A percentile compares a stretch with the other conserved stretches of the same genome.
Conservation (phyloP, 2,113 vertebrate species). For the Percina caprodes region DNA sequence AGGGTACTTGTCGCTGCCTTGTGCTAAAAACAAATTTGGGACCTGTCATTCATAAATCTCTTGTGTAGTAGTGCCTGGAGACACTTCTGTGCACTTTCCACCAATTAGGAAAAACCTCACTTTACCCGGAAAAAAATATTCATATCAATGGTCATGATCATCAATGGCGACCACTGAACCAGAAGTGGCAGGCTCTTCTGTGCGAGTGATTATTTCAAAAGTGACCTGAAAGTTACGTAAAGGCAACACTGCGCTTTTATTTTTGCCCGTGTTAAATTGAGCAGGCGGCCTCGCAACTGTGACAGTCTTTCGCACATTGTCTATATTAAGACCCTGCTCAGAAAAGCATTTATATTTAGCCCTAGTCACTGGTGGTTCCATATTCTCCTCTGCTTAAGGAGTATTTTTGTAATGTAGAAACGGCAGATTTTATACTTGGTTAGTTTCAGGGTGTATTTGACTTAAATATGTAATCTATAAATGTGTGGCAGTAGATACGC, state of each 20-base stretch:
- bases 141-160: conserved; percentile 5
- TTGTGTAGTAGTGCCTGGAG: conserved; percentile 72
- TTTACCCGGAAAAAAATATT: conserved; percentile 22
- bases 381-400: conserved; percentile 66
- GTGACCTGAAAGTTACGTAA: conserved; percentile 71
- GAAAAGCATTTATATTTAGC: conserved; percentile 84
- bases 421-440: conserved; percentile 59
- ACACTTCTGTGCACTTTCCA: conserved; percentile 52
- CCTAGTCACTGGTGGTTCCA: conserved; percentile 78
- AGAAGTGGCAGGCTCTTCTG: conserved; percentile 23
- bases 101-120: conserved; percentile 42
- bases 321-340: conserved; percentile 83
- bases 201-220: conserved; percentile 41
- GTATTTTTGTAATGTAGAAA: conserved; percentile 69
- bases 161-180: conserved; percentile 7
- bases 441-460: conserved; percentile 37
- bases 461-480: conserved; percentile 22
- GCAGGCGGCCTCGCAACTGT: conserved; percentile 77
- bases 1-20: conserved; percentile 72
- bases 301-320: conserved; percentile 82
- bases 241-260: conserved; percentile 76
- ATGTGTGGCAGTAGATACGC: neutral
- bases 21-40: conserved; percentile 81
- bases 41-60: conserved; percentile 83
- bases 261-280: conserved; percentile 80